Evolutionary conservation across 2,888 invertebrate species (phyloP), one percentile per base, ranked within the genome.

Genomic region (Philaethria dido): DNA sequence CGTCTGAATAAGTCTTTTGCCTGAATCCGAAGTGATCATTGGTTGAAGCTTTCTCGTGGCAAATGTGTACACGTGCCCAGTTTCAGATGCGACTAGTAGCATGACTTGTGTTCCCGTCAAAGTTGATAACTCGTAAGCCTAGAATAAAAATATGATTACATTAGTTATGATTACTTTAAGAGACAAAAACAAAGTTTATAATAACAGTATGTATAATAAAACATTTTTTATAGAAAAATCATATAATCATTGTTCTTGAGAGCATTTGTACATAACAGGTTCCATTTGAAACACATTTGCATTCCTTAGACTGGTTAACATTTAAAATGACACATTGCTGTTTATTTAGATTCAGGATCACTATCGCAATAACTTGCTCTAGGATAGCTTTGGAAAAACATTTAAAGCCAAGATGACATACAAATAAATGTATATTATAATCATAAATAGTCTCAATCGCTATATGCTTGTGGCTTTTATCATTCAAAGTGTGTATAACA

Each of bases 41-140:
- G 99, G 99, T 91, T 99, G 99, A 64, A 99, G 94, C 89, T 99
- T 99, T 77, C 99, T 95, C 77, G 99, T 99, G 73, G 99, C 99
- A 93, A 99, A 99, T 72, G 99, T 99, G 93, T 99, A 99, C 81
- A 99, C 99, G 93, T 99, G 99, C 64, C 99, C 99, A 20, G 99
- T 99, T 92, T 99, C 99, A 74, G 98, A 99, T 70, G 99, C 99
- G 75, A 99, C 99, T 84, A 99, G 94, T 80, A 99, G 94, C 99
- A 99, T 99, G 88, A 99, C 99, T 93, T 99, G 99, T 42, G 99
- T 99, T 64, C 99, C 99, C 74, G 99, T 99, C 87, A 99, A 92
- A 76, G 99, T 99, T 70, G 99, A 99, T 82, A 99, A 93, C 93
- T 99, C 99, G 94, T 99, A 99, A 68, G 99, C 99, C 99, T 99